Conservation (phyloP, 2,797 vertebrate species). For the Rhabdomys pumilio region DNA sequence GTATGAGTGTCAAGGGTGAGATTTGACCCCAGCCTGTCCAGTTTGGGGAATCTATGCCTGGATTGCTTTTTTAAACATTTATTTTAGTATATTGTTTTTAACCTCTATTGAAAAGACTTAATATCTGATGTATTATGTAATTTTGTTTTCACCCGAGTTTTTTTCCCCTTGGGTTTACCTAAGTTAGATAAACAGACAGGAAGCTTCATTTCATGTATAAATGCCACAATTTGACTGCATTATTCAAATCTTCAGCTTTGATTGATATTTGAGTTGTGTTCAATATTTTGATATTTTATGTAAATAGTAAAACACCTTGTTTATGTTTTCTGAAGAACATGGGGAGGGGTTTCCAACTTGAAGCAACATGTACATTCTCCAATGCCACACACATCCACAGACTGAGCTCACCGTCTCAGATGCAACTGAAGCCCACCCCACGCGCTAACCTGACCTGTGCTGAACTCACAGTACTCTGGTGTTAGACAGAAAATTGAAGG, state of each 20-base stretch:
- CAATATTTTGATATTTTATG: conserved; percentile 9
- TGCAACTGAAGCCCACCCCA: neutral
- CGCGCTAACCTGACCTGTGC: neutral
- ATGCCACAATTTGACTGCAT: neutral
- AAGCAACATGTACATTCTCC: neutral
- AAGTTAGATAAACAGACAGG: neutral
- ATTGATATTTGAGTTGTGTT: neutral
- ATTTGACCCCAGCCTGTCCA: neutral
- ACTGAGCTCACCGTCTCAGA: neutral
- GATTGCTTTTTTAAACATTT: neutral
- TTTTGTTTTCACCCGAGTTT: conserved; percentile 30
- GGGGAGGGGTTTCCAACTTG: neutral
- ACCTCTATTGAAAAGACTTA: neutral
- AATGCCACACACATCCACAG: neutral
- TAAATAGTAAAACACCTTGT: neutral
- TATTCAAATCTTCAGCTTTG: neutral
- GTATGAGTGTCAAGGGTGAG: neutral
- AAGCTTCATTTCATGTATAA: neutral
- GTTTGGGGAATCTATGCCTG: neutral
- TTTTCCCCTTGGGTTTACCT: neutral
- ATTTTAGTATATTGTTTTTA: neutral
- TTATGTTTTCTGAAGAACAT: neutral
- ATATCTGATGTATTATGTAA: neutral
- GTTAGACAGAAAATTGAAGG: neutral
- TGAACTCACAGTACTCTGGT: neutral